Conservation (phyloP, 53 echinoderm and acorn worm genomes). For the Hippasteria phrygiana region DNA sequence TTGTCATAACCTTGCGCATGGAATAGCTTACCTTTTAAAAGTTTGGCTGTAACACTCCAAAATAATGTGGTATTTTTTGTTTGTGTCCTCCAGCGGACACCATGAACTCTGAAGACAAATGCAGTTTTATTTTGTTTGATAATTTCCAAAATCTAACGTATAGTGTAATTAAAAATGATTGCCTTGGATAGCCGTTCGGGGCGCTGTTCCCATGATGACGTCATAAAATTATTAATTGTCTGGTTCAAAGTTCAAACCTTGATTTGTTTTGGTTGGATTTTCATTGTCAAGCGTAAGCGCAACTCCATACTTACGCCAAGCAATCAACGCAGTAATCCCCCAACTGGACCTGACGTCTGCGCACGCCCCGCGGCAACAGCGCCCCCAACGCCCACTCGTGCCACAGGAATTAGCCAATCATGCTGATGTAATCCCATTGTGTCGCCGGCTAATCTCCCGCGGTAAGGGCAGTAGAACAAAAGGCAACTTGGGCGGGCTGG, state of each 20-base stretch:
- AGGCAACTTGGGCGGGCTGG: not conserved
- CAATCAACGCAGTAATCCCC: not conserved
- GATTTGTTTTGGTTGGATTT: not conserved
- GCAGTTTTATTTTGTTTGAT: too few relatives aligned
- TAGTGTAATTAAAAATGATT: too few relatives aligned
- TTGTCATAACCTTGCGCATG: too few relatives aligned
- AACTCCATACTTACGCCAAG: not conserved
- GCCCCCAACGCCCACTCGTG: slow-evolving; percentile 14
- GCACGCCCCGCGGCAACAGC: slow-evolving; percentile 44
- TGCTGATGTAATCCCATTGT: slow-evolving; percentile 5
- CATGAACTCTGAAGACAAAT: too few relatives aligned
- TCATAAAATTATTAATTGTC: too few relatives aligned
- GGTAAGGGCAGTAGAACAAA: slow-evolving; percentile 14
- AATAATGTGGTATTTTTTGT: too few relatives aligned
- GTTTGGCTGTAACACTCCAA: too few relatives aligned
- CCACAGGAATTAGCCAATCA: not conserved
- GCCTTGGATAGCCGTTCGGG: not conserved
- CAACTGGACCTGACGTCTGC: slow-evolving; percentile 28
- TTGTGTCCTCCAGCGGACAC: too few relatives aligned
- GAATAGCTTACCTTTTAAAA: too few relatives aligned
- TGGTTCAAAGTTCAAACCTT: not conserved
- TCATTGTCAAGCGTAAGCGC: too few relatives aligned
- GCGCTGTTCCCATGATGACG: not conserved
- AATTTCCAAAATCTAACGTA: too few relatives aligned
- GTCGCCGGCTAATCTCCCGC: not conserved